A percentile compares a stretch with the other conserved stretches of the same genome.
Conservation (phyloP, 2,113 vertebrate species). For the Trogon melanurus region DNA sequence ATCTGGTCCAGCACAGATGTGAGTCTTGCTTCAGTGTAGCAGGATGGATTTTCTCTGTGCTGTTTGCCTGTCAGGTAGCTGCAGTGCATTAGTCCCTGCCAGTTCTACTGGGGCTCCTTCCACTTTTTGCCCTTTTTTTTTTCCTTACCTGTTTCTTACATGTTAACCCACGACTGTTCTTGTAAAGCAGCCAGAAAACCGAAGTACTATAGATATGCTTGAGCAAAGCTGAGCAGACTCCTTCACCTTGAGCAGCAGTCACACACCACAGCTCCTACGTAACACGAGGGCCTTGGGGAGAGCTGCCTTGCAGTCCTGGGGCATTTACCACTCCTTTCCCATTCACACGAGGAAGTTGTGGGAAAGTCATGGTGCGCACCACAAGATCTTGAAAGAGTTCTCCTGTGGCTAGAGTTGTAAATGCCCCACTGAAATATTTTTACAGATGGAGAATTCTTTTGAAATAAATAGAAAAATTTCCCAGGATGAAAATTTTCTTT, state of each 20-base stretch:
- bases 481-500: conserved; percentile 69
- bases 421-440: conserved; percentile 69
- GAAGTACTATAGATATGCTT: not conserved
- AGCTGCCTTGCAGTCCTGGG: not conserved
- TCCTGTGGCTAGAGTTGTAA: conserved; percentile 54
- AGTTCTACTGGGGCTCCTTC: not conserved
- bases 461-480: conserved; percentile 73
- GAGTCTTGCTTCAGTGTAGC: not conserved
- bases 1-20: not conserved
- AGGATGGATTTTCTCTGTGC: not conserved
- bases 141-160: not conserved
- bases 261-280: not conserved
- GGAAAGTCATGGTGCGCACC: not conserved
- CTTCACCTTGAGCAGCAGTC: not conserved
- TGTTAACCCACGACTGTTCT: not conserved
- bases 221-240: not conserved
- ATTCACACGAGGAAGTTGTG: conserved; percentile 28
- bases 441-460: conserved; percentile 74
- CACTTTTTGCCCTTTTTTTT: not conserved
- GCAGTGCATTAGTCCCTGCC: not conserved
- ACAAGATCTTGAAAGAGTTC: conserved; percentile 59
- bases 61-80: not conserved
- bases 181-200: not conserved
- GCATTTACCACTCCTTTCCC: not conserved
- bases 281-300: not conserved